Evolutionary conservation across 2,888 invertebrate species (phyloP).

Genomic region (Cephus spinipes): DNA sequence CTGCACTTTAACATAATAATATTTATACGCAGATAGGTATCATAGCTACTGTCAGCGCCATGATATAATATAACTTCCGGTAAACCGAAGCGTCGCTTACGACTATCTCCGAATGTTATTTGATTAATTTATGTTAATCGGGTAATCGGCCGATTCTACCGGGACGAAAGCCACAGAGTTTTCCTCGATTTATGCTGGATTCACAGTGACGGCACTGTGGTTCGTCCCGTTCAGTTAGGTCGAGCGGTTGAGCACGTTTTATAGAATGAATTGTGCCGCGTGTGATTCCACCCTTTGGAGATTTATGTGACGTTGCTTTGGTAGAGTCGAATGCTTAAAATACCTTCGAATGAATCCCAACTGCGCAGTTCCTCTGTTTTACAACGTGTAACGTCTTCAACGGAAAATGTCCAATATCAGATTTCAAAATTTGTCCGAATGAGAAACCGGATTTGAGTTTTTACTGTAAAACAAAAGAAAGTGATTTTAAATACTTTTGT

Average conservation of each 20-base stretch:
- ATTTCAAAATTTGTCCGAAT: neutral
- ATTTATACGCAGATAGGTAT: neutral
- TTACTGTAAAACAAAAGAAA: neutral
- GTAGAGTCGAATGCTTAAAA: neutral
- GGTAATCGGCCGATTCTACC: neutral
- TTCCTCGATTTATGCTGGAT: neutral
- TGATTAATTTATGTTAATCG: neutral
- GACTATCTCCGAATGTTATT: neutral
- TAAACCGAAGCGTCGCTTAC: neutral
- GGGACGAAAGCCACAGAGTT: neutral
- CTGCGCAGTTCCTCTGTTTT: neutral
- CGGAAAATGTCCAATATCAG: neutral
- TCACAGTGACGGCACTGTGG: neutral
- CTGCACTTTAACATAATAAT: neutral
- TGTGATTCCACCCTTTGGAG: conserved; percentile 13
- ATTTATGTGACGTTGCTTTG: conserved; percentile 25
- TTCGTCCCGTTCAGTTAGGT: neutral
- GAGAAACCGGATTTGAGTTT: neutral
- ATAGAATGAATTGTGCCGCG: conserved; percentile 19
- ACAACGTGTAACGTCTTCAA: neutral
- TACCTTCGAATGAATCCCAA: neutral
- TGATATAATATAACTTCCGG: neutral
- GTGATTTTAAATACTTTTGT: neutral
- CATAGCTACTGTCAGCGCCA: no score
- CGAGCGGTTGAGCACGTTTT: neutral